Percentiles rank a stretch among this genome's conserved stretches.
These are phyloP conservation scores for Peromyscus eremicus DNA, from an alignment of 2,797 vertebrate species.

Conservation along the genomic window DNA sequence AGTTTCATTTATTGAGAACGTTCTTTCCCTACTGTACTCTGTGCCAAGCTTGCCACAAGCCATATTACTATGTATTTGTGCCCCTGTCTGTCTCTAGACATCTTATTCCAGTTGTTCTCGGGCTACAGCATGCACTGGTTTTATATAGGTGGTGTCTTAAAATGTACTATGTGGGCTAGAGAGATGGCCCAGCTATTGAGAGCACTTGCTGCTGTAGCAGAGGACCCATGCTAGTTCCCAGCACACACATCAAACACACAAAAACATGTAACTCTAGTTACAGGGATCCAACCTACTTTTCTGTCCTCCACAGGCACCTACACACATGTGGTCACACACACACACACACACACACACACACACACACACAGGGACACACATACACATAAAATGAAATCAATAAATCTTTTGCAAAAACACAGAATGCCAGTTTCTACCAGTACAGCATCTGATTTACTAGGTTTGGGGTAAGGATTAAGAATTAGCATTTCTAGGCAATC, in stretches of 20 bases:
- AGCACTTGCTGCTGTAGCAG: neutral
- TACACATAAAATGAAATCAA: neutral
- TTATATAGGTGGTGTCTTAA: neutral
- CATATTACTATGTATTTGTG: neutral
- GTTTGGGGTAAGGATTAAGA: neutral
- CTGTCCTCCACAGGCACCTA: neutral
- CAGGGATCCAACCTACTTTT: neutral
- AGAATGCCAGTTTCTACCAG: neutral
- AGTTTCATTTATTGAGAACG: neutral
- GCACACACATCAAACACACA: neutral
- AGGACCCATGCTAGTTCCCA: neutral
- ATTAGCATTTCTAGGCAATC: neutral
- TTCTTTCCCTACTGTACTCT: neutral
- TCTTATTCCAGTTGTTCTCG: neutral
- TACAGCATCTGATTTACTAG: neutral
- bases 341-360: too few relatives aligned
- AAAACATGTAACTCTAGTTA: neutral
- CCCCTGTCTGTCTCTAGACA: neutral
- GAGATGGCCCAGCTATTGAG: neutral
- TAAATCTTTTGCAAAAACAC: neutral
- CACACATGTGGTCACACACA: neutral
- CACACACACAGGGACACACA: neutral
- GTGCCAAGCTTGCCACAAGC: neutral
- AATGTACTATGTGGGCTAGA: neutral
- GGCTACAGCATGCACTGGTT: neutral